phyloP scores from a whole-genome alignment of 2,113 vertebrate genomes.

The Cacatua alba region DNA sequence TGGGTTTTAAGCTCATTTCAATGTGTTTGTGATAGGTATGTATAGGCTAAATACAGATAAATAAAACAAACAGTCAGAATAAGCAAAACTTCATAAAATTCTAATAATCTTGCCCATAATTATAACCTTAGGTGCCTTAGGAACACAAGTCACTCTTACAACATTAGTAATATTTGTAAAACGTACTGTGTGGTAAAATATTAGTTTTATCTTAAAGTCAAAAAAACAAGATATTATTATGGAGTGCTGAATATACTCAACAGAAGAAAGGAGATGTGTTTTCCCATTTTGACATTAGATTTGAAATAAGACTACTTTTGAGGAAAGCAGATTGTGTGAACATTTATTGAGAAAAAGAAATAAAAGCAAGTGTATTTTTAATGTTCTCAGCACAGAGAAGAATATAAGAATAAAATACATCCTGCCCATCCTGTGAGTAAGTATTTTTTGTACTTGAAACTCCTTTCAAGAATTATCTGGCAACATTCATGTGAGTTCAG shows the following conservation, averaged over 20 bases:
- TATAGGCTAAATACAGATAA: not conserved
- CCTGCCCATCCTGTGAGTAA: not conserved
- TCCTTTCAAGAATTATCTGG: not conserved
- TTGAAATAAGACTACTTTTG: not conserved
- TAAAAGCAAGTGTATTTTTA: not conserved
- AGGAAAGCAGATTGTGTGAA: not conserved
- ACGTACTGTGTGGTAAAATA: not conserved
- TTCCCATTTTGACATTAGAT: not conserved
- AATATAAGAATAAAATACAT: not conserved
- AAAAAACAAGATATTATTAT: not conserved
- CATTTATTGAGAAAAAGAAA: not conserved
- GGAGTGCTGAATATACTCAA: not conserved
- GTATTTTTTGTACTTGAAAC: not conserved
- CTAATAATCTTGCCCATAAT: not conserved
- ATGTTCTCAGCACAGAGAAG: not conserved
- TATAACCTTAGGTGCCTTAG: not conserved
- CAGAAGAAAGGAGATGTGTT: not conserved
- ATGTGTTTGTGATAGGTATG: not conserved
- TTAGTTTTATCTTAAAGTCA: not conserved
- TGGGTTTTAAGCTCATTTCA: not conserved
- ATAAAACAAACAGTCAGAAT: not conserved
- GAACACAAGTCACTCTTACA: not conserved
- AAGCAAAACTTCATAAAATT: not conserved
- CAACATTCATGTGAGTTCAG: not conserved
- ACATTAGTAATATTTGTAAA: not conserved